Evolutionary conservation across 1,140 invertebrate genomes (phyloP).

Genomic region (Onthophagus taurus): DNA sequence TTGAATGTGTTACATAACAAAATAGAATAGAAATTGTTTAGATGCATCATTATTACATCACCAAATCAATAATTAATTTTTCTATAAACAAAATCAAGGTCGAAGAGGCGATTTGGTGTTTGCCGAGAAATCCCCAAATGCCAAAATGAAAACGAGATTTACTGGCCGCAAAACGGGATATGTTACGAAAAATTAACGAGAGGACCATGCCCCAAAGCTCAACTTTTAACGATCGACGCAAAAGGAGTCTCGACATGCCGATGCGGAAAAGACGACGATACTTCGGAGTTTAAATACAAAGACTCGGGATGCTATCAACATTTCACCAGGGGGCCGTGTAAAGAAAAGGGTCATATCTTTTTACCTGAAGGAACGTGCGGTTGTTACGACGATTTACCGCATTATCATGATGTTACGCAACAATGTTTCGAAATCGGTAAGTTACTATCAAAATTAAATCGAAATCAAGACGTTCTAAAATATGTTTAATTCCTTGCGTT

Average conservation of each 20-base stretch:
- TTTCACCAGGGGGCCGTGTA: conserved; percentile 66
- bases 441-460: too few relatives aligned
- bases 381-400: conserved; percentile 55
- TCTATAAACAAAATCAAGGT: too few relatives aligned
- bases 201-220: conserved; percentile 66
- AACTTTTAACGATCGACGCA: conserved; percentile 46
- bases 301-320: conserved; percentile 64
- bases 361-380: conserved; percentile 62
- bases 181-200: conserved; percentile 58
- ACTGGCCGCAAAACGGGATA: conserved; percentile 60
- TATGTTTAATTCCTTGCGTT: too few relatives aligned
- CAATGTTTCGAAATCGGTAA: conserved; percentile 70
- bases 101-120: conserved; percentile 46
- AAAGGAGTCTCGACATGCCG: conserved; percentile 51
- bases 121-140: conserved; percentile 55
- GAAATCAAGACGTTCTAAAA: too few relatives aligned
- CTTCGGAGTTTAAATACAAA: conserved; percentile 42
- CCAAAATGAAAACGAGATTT: conserved; percentile 48
- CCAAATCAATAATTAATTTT: too few relatives aligned
- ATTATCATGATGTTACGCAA: conserved; percentile 55
- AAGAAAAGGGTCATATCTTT: conserved; percentile 60
- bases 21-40: too few relatives aligned
- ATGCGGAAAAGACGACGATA: conserved; percentile 40
- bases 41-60: too few relatives aligned
- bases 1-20: too few relatives aligned